Percentiles rank a stretch among this genome's conserved stretches.
Conservation (phyloP, 2,113 vertebrate species). For the Coracopsis vasa region DNA sequence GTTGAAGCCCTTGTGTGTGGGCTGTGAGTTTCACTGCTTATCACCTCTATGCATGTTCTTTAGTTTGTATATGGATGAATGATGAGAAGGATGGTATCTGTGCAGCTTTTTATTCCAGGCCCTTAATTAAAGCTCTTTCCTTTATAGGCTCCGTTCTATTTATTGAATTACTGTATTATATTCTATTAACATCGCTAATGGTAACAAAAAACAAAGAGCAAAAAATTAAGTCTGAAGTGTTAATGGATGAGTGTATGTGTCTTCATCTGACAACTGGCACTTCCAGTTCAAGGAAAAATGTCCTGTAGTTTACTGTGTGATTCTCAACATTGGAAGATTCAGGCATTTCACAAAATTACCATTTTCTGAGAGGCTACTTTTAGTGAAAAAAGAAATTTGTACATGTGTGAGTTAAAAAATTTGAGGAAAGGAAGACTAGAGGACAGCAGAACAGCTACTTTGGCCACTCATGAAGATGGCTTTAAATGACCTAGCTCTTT, state of each 20-base stretch:
- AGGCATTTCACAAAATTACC: not conserved
- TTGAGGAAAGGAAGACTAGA: not conserved
- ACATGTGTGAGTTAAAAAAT: not conserved
- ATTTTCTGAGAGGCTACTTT: not conserved
- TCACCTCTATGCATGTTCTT: not conserved
- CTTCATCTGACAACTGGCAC: not conserved
- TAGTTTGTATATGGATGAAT: not conserved
- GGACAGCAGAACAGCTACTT: rapidly evolving
- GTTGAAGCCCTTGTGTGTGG: not conserved
- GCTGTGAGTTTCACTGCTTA: not conserved
- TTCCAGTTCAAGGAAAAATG: not conserved
- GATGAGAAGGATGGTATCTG: not conserved
- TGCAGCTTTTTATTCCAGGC: not conserved
- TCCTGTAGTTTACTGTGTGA: not conserved
- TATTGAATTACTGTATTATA: constrained; percentile 3
- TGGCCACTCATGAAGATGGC: not conserved
- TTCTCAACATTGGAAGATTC: not conserved
- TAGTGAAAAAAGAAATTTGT: not conserved
- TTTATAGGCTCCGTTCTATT: not conserved
- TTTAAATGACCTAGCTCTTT: not conserved
- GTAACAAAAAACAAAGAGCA: not conserved
- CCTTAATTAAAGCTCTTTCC: constrained; percentile 23
- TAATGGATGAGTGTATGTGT: not conserved
- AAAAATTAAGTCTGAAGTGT: not conserved
- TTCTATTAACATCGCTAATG: constrained; percentile 4